Percentiles rank a stretch among this genome's conserved stretches.
phyloP scores from a whole-genome alignment of 2,888 invertebrate species.

The Bellardia pandia region DNA sequence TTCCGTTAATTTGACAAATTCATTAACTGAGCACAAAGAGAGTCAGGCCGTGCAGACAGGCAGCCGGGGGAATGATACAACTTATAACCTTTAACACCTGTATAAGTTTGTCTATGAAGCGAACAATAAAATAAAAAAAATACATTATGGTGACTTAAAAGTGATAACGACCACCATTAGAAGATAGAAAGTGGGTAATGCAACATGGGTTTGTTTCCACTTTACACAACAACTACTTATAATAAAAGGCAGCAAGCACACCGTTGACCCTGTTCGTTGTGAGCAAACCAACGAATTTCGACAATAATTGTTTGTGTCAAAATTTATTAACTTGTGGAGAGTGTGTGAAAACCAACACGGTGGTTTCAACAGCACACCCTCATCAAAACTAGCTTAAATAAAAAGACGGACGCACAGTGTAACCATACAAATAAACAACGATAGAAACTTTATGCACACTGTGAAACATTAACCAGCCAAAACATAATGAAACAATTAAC shows the following conservation, averaged over 20 bases:
- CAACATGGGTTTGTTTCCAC: background rate
- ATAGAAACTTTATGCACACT: background rate
- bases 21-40: conserved; percentile 27
- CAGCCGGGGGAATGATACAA: background rate
- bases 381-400: conserved; percentile 35
- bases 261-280: conserved; percentile 63
- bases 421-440: background rate
- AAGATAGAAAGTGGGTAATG: background rate
- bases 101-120: conserved; percentile 40
- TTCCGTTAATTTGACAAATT: conserved; percentile 68
- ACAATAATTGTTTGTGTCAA: conserved; percentile 55
- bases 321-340: conserved; percentile 54
- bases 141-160: conserved; percentile 35
- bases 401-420: background rate
- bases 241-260: background rate
- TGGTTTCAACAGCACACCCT: conserved; percentile 59
- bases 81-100: conserved; percentile 68
- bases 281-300: conserved; percentile 4
- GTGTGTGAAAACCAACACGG: conserved; percentile 6
- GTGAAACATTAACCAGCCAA: conserved; percentile 14
- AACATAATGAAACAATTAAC: conserved; percentile 20
- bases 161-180: conserved; percentile 49
- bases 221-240: conserved; percentile 12
- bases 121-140: background rate
- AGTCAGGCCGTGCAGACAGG: too few species aligned